Evolutionary conservation across 1,140 invertebrate genomes (phyloP).

Genomic region (Lordiphosa clarofinis): DNA sequence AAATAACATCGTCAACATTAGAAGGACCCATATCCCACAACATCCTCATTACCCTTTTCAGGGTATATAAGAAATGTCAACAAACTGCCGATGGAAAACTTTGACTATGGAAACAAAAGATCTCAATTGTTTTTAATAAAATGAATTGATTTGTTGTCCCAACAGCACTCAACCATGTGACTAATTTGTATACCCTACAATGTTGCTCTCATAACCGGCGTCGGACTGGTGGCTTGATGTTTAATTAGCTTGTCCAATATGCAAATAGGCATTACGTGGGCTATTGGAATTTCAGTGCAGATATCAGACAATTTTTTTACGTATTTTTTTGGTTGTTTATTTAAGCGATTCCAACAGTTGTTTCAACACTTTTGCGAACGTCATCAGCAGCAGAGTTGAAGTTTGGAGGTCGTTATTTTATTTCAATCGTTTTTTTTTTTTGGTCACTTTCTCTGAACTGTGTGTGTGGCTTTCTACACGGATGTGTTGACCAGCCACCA

Average conservation of each 20-base stretch:
- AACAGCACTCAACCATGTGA: slow-evolving; percentile 30
- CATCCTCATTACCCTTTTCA: neutral
- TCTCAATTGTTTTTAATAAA: slow-evolving; percentile 72
- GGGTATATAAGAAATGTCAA: slow-evolving; percentile 8
- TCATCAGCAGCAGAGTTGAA: slow-evolving; percentile 17
- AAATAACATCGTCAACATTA: no score
- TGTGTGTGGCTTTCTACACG: slow-evolving; percentile 65
- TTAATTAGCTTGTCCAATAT: slow-evolving; percentile 61
- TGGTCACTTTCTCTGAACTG: slow-evolving; percentile 61
- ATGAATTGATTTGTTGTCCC: slow-evolving; percentile 73
- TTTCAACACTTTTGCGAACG: slow-evolving; percentile 54
- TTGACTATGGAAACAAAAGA: slow-evolving; percentile 2
- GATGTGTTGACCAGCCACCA: slow-evolving; percentile 58
- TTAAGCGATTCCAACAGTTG: slow-evolving; percentile 50
- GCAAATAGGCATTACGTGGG: slow-evolving; percentile 70
- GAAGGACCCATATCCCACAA: no score
- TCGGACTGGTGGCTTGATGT: slow-evolving; percentile 27
- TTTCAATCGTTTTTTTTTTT: slow-evolving; percentile 24
- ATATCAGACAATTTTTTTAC: slow-evolving; percentile 8
- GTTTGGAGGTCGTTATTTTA: neutral
- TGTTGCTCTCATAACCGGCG: slow-evolving; percentile 35
- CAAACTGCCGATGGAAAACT: neutral
- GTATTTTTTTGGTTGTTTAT: slow-evolving; percentile 1
- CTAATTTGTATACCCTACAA: slow-evolving; percentile 14
- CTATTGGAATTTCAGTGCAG: slow-evolving; percentile 58